Conservation (phyloP, 2,113 vertebrate species). For the Mixornis gularis region DNA sequence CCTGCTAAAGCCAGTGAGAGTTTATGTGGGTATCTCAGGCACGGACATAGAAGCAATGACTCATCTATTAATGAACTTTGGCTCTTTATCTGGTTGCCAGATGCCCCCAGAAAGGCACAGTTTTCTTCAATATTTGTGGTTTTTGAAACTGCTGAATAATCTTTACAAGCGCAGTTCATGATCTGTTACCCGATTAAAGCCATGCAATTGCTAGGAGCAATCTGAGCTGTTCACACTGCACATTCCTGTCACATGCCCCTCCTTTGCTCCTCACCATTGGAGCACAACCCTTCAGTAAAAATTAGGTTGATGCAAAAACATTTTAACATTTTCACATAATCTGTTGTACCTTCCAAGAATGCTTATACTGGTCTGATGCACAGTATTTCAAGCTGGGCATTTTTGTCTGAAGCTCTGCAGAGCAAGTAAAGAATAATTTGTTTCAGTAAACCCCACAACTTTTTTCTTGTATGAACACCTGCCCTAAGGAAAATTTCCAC, state of each 20-base stretch:
- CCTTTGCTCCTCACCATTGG: neutral
- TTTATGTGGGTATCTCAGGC: neutral
- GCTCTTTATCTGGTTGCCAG: neutral
- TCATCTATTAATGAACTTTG: neutral
- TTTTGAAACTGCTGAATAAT: conserved; percentile 39
- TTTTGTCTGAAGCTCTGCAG: neutral
- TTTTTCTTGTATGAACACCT: neutral
- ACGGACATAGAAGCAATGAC: neutral
- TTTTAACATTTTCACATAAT: neutral
- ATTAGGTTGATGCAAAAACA: neutral
- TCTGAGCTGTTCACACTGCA: neutral
- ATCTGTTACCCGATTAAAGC: neutral
- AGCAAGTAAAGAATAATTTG: neutral
- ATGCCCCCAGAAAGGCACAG: neutral
- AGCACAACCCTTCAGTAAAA: neutral
- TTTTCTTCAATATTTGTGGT: neutral
- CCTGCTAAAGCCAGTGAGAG: neutral
- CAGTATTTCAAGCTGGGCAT: neutral
- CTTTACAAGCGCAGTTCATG: neutral
- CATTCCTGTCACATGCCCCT: neutral
- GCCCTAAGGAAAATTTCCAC: neutral
- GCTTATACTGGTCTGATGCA: neutral
- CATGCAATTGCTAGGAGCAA: neutral
- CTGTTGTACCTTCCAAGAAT: neutral
- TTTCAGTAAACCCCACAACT: neutral